Evolutionary conservation across 92 coral and sea anemone genomes (phyloP).

Genomic region (Desmophyllum pertusum): DNA sequence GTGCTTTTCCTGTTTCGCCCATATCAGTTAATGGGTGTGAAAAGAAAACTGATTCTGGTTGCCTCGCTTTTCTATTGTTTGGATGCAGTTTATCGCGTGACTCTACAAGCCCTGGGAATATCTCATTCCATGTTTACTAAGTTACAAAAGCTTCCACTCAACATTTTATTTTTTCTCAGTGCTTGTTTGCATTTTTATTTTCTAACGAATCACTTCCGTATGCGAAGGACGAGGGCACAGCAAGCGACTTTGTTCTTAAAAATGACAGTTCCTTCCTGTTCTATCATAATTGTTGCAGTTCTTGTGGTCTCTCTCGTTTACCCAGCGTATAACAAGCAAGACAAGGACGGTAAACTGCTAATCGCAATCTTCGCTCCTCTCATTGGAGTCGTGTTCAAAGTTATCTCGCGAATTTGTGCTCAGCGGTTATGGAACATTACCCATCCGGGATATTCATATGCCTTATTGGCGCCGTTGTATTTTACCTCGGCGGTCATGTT

Average conservation of each 20-base stretch:
- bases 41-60: background rate
- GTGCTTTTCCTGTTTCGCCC: too few relatives aligned
- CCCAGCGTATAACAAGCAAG: background rate
- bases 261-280: too few relatives aligned
- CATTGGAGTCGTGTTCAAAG: background rate
- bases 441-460: constrained; percentile 32
- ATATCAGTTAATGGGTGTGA: too few relatives aligned
- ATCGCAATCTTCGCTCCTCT: constrained; percentile 25
- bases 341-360: constrained; percentile 12
- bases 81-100: background rate
- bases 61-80: background rate
- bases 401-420: constrained; percentile 5
- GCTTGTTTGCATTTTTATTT: background rate
- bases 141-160: background rate
- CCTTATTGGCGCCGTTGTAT: constrained; percentile 5
- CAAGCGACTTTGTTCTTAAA: background rate
- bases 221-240: background rate
- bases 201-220: background rate
- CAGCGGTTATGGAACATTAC: constrained; percentile 22
- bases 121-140: background rate
- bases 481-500: constrained; percentile 2
- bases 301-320: background rate
- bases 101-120: background rate
- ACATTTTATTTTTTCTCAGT: background rate
- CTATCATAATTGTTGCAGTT: background rate